Percentiles rank a stretch among this genome's conserved stretches.
Conservation (phyloP, 1,140 invertebrate species). For the Pseudomyrmex dendroicus region DNA sequence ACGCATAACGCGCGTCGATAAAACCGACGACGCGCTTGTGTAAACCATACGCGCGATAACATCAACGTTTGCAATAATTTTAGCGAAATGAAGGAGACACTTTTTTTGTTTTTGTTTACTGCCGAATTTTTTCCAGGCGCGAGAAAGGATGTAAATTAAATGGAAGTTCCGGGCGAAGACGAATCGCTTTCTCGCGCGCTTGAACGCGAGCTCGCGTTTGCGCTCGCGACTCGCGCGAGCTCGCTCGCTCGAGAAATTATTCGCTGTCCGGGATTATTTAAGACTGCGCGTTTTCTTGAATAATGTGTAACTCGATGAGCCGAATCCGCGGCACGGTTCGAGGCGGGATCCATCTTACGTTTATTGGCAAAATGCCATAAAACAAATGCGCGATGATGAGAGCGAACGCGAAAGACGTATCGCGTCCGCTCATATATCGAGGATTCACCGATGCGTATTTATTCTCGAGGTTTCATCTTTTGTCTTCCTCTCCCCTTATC, state of each 20-base stretch:
- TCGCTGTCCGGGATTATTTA: constrained; percentile 50
- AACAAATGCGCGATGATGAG: constrained; percentile 47
- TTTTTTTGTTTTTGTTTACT: constrained; percentile 34
- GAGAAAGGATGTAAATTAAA: constrained; percentile 35
- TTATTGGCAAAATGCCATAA: constrained; percentile 52
- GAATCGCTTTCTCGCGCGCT: constrained; percentile 35
- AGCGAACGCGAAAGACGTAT: constrained; percentile 17
- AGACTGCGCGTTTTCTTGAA: constrained; percentile 50
- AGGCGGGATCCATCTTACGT: constrained; percentile 55
- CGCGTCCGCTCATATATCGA: constrained; percentile 11
- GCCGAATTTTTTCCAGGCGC: constrained; percentile 10
- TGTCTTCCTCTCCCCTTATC: background rate
- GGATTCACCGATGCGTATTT: constrained; percentile 27
- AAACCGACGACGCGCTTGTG: constrained; percentile 27
- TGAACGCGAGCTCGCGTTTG: background rate
- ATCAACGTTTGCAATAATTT: constrained; percentile 39
- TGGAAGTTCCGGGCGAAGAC: constrained; percentile 28
- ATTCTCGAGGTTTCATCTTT: constrained; percentile 29
- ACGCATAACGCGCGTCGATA: constrained; percentile 26
- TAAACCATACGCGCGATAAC: constrained; percentile 33
- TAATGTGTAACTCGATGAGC: constrained; percentile 59
- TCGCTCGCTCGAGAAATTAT: constrained; percentile 27
- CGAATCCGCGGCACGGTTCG: constrained; percentile 46
- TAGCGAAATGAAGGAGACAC: constrained; percentile 10
- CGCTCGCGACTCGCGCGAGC: background rate